These are phyloP conservation scores for Pantala flavescens DNA, from an alignment of 1,140 invertebrate species.

Conservation along the genomic window DNA sequence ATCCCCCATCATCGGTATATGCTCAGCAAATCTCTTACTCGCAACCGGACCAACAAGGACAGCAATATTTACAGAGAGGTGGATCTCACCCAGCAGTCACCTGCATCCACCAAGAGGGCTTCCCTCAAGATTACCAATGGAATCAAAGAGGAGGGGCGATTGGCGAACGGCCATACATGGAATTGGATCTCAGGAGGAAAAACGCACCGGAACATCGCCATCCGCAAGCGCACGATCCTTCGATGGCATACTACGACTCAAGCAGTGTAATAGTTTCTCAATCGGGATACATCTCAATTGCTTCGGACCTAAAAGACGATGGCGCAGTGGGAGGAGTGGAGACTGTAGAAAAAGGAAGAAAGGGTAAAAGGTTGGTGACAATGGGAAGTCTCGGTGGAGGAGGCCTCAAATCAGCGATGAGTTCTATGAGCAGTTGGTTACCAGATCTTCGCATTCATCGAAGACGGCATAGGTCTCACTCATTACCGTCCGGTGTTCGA, in stretches of 20 bases:
- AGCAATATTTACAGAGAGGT: neutral
- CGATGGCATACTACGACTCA: constrained; percentile 36
- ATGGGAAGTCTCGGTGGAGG: constrained; percentile 39
- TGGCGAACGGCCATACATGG: constrained; percentile 24
- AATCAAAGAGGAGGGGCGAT: constrained; percentile 13
- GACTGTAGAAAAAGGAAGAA: constrained; percentile 48
- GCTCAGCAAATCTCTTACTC: neutral
- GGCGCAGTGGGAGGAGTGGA: constrained; percentile 42
- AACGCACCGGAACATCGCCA: constrained; percentile 30
- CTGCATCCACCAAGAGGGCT: neutral
- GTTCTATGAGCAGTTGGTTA: constrained; percentile 65
- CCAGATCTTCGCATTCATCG: constrained; percentile 63
- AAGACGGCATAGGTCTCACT: constrained; percentile 67
- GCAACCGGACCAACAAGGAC: neutral
- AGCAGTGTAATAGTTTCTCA: constrained; percentile 61
- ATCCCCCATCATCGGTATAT: neutral
- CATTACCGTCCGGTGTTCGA: constrained; percentile 59
- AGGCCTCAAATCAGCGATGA: constrained; percentile 68
- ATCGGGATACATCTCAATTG: constrained; percentile 69
- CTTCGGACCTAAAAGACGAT: constrained; percentile 49
- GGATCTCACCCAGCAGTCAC: neutral
- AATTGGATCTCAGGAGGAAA: constrained; percentile 35
- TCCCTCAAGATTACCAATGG: constrained; percentile 17
- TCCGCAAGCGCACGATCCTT: neutral
- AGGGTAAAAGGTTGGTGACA: neutral